These are phyloP conservation scores for Pardalotus punctatus DNA, from an alignment of 2,113 vertebrate species.

Conservation along the genomic window DNA sequence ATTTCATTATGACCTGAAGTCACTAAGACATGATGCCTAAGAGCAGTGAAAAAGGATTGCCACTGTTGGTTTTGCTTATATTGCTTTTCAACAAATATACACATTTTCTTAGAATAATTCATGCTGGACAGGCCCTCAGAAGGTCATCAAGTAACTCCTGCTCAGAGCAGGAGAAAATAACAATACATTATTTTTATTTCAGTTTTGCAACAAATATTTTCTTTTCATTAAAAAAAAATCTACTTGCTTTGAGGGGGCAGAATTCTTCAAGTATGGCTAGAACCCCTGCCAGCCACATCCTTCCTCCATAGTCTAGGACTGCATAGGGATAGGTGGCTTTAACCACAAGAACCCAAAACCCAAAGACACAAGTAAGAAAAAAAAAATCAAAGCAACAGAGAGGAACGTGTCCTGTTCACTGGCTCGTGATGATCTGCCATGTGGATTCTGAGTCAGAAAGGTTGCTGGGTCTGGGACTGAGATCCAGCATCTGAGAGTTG, in stretches of 20 bases:
- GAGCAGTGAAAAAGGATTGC: not conserved
- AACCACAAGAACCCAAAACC: not conserved
- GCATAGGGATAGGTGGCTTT: not conserved
- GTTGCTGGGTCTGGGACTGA: not conserved
- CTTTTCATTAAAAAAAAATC: not conserved
- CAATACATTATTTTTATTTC: not conserved
- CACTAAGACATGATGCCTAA: not conserved
- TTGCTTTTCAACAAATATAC: not conserved
- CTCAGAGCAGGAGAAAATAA: not conserved
- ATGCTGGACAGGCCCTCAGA: not conserved
- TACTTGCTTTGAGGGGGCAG: not conserved
- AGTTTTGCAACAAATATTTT: not conserved
- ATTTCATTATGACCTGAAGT: slow-evolving; percentile 54
- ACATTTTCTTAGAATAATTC: not conserved
- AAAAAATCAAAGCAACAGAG: not conserved
- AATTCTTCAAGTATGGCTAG: not conserved
- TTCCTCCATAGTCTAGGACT: not conserved
- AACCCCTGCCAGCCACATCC: not conserved
- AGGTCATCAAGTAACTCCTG: not conserved
- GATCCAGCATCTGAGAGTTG: not conserved
- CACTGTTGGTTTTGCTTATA: not conserved
- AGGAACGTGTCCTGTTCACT: not conserved
- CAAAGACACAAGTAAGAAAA: not conserved
- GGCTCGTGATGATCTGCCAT: not conserved
- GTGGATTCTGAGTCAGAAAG: not conserved